These are phyloP conservation scores for Calypte anna DNA, from an alignment of 2,113 vertebrate genomes.

Conservation along the genomic window DNA sequence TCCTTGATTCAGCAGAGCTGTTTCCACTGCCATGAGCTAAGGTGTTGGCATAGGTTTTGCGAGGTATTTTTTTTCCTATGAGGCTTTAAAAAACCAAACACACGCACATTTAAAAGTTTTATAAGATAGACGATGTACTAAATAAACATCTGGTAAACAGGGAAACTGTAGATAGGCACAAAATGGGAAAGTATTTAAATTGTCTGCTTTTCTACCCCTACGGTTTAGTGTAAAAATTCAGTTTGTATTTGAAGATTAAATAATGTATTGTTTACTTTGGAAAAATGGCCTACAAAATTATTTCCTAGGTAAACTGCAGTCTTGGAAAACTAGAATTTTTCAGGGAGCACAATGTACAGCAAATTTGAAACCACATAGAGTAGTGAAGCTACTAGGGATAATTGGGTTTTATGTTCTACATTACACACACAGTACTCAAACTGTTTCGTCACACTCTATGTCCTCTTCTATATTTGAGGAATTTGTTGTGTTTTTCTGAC, in stretches of 20 bases:
- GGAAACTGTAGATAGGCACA: not conserved
- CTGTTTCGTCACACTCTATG: not conserved
- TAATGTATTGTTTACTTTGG: not conserved
- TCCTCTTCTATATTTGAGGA: not conserved
- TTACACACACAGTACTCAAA: not conserved
- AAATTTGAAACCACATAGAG: not conserved
- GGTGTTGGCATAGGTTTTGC: not conserved
- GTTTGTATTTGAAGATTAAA: not conserved
- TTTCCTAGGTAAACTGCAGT: not conserved
- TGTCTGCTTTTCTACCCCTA: not conserved
- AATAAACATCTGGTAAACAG: not conserved
- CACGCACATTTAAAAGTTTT: not conserved
- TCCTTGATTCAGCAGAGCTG: not conserved
- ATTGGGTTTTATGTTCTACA: not conserved
- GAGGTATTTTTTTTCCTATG: not conserved
- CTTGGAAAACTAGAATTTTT: not conserved
- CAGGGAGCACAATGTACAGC: not conserved
- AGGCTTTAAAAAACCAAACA: not conserved
- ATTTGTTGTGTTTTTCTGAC: not conserved
- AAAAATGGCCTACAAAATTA: not conserved
- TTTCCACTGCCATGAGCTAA: not conserved
- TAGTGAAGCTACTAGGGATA: not conserved
- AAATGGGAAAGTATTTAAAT: not conserved
- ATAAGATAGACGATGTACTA: not conserved
- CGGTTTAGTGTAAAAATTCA: not conserved